Conservation (phyloP, 1,140 invertebrate species). For the Cydia amplana region DNA sequence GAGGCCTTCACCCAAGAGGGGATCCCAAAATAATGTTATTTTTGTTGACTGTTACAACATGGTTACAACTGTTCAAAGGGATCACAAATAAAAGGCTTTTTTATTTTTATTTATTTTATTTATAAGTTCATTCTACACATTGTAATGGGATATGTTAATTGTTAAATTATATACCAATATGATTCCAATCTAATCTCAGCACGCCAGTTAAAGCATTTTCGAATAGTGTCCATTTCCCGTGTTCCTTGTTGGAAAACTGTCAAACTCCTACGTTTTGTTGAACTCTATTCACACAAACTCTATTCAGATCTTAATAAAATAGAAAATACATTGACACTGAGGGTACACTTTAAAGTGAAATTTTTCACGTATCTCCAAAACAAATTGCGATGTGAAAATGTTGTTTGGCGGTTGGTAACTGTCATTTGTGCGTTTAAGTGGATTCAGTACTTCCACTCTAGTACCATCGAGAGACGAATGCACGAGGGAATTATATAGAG, state of each 20-base stretch:
- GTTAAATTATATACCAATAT: neutral
- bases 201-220: neutral
- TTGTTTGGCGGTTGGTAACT: slow-evolving; percentile 41
- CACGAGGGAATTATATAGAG: neutral
- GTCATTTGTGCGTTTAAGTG: slow-evolving; percentile 44
- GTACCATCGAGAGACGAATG: slow-evolving; percentile 6
- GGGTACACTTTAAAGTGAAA: slow-evolving; percentile 31
- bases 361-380: slow-evolving; percentile 47
- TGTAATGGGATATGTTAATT: too few species aligned
- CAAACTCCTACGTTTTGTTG: slow-evolving; percentile 14
- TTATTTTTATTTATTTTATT: too few species aligned
- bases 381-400: slow-evolving; percentile 48
- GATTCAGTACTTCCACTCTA: slow-evolving; percentile 42
- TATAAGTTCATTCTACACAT: neutral
- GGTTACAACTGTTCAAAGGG: too few species aligned
- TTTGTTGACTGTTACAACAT: too few species aligned
- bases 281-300: neutral
- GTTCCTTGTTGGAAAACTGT: neutral
- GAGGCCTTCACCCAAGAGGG: too few species aligned
- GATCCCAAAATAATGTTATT: too few species aligned
- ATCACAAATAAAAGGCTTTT: too few species aligned
- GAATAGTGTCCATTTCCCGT: neutral
- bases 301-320: slow-evolving; percentile 28
- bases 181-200: neutral
- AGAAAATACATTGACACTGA: slow-evolving; percentile 4